Conservation (phyloP, 2,113 vertebrate species). For the Bungarus multicinctus region DNA sequence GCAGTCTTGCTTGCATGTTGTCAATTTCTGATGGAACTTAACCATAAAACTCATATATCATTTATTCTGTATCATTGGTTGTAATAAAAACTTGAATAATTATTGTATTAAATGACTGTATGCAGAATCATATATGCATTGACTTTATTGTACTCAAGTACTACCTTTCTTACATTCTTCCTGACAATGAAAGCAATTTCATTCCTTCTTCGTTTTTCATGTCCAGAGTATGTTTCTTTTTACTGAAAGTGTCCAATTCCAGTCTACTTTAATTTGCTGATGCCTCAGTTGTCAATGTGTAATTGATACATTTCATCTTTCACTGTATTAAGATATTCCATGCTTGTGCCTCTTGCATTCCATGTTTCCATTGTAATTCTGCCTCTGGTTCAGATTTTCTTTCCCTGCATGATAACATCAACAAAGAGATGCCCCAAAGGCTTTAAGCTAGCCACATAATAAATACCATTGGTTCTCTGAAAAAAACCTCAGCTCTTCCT, state of each 20-base stretch:
- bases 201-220: background rate
- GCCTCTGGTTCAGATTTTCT: background rate
- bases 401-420: background rate
- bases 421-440: background rate
- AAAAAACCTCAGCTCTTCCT: background rate
- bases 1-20: background rate
- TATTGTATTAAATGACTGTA: background rate
- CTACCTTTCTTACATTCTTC: background rate
- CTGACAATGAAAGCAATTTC: background rate
- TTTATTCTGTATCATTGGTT: background rate
- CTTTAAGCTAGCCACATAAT: background rate
- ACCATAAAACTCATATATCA: background rate
- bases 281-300: background rate
- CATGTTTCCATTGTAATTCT: background rate
- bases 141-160: background rate
- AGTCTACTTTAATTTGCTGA: background rate
- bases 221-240: background rate
- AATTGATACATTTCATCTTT: background rate
- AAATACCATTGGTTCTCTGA: background rate
- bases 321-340: background rate
- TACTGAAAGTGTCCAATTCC: background rate
- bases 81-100: background rate
- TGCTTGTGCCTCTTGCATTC: background rate
- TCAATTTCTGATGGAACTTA: background rate
- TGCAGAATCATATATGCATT: background rate